phyloP scores from a whole-genome alignment of 1,140 invertebrate genomes.

The Calliopsis andreniformis region DNA sequence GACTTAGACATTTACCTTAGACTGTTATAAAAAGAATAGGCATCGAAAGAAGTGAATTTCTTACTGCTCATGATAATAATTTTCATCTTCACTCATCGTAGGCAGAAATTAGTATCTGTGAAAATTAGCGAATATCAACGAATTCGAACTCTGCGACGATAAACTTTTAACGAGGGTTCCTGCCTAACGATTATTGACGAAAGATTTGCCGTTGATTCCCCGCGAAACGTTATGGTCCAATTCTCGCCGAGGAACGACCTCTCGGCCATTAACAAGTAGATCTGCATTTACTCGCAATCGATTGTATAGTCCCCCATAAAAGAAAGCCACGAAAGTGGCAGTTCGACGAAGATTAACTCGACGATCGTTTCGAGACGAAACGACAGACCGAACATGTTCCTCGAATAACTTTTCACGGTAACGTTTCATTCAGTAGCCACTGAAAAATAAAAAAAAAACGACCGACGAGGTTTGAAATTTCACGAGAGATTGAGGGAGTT shows the following conservation, averaged over 20 bases:
- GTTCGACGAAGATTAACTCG: conserved; percentile 2
- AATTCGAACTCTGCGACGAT: too few species aligned
- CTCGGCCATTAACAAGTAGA: neutral
- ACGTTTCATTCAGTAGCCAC: neutral
- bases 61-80: too few species aligned
- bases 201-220: too few species aligned
- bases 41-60: too few species aligned
- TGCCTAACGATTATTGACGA: too few species aligned
- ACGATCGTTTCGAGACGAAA: neutral
- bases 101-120: too few species aligned
- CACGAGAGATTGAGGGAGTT: neutral
- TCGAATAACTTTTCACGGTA: neutral
- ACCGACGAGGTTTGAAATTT: neutral
- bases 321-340: neutral
- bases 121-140: too few species aligned
- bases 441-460: neutral
- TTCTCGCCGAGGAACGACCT: neutral
- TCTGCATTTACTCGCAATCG: neutral
- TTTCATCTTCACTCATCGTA: too few species aligned
- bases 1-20: too few species aligned
- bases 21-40: too few species aligned
- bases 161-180: too few species aligned
- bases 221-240: too few species aligned
- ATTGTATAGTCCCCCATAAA: neutral
- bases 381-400: neutral